Conservation (phyloP, 2,113 vertebrate genomes). For the Parotia lawesii region DNA sequence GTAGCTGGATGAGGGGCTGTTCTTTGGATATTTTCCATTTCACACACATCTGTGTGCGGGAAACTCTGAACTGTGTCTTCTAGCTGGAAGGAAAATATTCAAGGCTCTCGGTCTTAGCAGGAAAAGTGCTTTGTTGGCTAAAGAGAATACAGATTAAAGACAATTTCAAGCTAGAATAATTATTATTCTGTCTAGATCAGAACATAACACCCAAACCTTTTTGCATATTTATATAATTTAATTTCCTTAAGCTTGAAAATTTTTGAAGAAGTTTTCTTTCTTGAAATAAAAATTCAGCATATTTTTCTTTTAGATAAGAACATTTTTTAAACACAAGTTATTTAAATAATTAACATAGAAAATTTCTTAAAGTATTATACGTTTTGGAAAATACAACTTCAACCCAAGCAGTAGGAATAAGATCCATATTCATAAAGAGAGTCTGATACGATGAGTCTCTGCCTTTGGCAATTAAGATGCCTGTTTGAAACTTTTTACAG, state of each 20-base stretch:
- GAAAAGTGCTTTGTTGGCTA: background rate
- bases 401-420: background rate
- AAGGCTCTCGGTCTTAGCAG: background rate
- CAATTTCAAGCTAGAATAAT: background rate
- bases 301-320: background rate
- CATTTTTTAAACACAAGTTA: background rate
- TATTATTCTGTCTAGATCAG: background rate
- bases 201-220: background rate
- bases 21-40: background rate
- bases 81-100: background rate
- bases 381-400: background rate
- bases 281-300: background rate
- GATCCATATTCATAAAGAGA: background rate
- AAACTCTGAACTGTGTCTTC: background rate
- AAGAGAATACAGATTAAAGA: background rate
- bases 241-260: background rate
- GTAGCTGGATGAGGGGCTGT: background rate
- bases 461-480: background rate
- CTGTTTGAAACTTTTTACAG: background rate
- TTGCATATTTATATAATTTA: background rate
- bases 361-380: background rate
- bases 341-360: background rate
- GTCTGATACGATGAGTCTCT: background rate
- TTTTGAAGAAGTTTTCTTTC: background rate
- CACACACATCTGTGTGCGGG: fast-evolving